Evolutionary conservation across 2,113 vertebrate genomes (phyloP).

Genomic region (Seriola quinqueradiata): DNA sequence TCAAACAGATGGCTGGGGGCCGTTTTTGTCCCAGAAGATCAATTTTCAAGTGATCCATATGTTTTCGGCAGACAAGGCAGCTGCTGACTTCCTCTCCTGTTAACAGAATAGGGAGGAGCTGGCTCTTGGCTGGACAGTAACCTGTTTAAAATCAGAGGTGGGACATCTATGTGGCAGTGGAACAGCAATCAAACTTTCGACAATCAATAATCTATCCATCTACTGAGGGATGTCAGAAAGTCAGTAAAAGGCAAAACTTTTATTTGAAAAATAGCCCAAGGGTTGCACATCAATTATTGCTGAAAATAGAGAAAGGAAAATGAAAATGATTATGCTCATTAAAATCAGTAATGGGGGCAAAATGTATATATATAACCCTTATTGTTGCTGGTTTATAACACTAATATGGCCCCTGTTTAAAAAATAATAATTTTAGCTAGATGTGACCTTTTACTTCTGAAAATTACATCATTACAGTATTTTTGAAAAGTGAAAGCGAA

Average conservation of each 20-base stretch:
- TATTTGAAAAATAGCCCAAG: not conserved
- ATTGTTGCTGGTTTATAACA: not conserved
- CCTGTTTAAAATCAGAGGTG: not conserved
- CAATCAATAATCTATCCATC: not conserved
- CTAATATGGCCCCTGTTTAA: not conserved
- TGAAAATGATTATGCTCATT: not conserved
- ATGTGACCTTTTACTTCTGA: not conserved
- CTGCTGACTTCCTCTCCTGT: not conserved
- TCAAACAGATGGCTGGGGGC: not conserved
- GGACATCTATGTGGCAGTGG: not conserved
- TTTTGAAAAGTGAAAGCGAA: not conserved
- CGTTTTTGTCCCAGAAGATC: slow-evolving; percentile 2
- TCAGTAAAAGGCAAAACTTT: not conserved
- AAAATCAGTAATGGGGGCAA: not conserved
- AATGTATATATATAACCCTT: not conserved
- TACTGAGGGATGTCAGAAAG: no score
- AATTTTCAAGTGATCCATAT: slow-evolving; percentile 19
- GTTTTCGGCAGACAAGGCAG: not conserved
- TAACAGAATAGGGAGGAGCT: not conserved
- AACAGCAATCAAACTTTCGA: not conserved
- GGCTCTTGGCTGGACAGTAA: not conserved
- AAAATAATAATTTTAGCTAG: not conserved
- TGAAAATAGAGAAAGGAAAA: not conserved
- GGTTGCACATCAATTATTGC: not conserved
- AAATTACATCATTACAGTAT: not conserved